Base-by-base conservation (phyloP, 2,797 vertebrate species). In the Limnodromus scolopaceus region DNA sequence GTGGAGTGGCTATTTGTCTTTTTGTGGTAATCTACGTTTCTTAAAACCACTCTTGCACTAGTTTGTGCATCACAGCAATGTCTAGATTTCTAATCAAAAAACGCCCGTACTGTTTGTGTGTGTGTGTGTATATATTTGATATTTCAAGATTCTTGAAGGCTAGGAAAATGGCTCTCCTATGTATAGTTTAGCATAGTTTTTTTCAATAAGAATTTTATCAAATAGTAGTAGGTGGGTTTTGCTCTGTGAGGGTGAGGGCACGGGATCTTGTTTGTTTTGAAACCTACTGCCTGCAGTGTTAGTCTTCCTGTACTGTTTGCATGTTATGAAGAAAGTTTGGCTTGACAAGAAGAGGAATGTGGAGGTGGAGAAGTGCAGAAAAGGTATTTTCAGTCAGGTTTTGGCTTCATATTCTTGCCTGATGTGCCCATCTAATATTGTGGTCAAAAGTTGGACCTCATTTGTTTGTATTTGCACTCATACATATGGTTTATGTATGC, bases 31-130 rank as follows among this genome's bases (percentile, higher is more conserved):
- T 84, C 34, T 71, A 0, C 49, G 18, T 15, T 16, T 88, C 16
- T 55, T 71, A 81, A 86, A 23, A 81, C n/a, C 32, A 30, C 10
- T 57, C 13, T 63, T 83, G 27, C 13, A 39, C 23, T 74, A 48
- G 39, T 28, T 19, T 65, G 14, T 66, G 28, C 19, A 49, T 72
- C 38, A 55, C 32, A 74, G 34, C 48, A 57, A 8, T 48, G 19
- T 20, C 58, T 80, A 36, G n/a, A 60, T 48, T 85, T 85, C 82
- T 87, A 64, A 53, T 34, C 2, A 58, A 55, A 92, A 53, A 69
- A 72, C 6, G 54, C 14, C 22, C 36, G 2, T 54, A 10, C 24
- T 38, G 30, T 36, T 7, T 6, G 0, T 27, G 1, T 46, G 3
- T 27, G 9, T 60, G 3, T 45, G 0, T 70, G 1, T 10, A 10